Evolutionary conservation across 2,113 vertebrate genomes (phyloP).

Genomic region (Bufo gargarizans): DNA sequence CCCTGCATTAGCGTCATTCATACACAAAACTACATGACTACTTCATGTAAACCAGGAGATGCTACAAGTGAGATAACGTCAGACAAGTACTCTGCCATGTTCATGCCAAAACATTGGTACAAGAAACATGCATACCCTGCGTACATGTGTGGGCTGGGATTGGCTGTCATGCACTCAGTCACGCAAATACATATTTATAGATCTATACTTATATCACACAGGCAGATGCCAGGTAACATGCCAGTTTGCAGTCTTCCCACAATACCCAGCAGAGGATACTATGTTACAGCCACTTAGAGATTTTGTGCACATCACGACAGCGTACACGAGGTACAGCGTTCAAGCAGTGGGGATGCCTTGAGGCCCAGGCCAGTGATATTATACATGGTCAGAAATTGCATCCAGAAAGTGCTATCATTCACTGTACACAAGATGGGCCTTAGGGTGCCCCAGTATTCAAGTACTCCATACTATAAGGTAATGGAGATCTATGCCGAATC

Average conservation of each 20-base stretch:
- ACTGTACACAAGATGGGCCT: background rate
- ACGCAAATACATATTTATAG: constrained; percentile 43
- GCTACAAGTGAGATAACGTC: constrained; percentile 4
- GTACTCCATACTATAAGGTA: background rate
- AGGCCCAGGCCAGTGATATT: background rate
- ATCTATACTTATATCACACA: constrained; percentile 26
- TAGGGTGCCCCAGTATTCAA: background rate
- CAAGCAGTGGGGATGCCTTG: background rate
- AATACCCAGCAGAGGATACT: background rate
- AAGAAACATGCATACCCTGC: constrained; percentile 46
- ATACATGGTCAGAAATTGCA: background rate
- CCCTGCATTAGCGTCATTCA: constrained; percentile 67
- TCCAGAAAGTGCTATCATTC: constrained; percentile 6
- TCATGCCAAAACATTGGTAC: constrained; percentile 16
- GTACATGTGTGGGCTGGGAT: constrained; percentile 28
- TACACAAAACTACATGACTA: constrained; percentile 80
- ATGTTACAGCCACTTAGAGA: background rate
- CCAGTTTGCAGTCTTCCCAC: background rate
- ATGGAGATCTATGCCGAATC: background rate
- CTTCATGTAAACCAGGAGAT: constrained; percentile 31
- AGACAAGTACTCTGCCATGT: constrained; percentile 32
- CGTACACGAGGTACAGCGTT: background rate
- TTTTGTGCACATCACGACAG: background rate
- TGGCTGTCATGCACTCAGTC: constrained; percentile 40
- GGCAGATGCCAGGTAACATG: constrained; percentile 36